Evolutionary conservation across 2,888 invertebrate genomes (phyloP).

Genomic region (Cataglyphis cursor): DNA sequence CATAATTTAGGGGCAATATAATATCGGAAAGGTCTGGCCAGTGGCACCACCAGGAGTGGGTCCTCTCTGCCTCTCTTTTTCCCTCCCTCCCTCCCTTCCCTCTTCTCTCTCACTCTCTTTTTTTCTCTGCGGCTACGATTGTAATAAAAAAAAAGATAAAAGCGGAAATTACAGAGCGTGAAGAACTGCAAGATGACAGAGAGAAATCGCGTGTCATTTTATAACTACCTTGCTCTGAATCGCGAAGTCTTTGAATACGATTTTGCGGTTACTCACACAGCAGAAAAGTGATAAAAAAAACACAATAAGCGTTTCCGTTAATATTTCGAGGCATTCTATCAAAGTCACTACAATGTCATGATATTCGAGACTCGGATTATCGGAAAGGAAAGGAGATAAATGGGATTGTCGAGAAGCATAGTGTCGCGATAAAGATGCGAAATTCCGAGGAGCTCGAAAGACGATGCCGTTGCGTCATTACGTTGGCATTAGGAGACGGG

Average conservation of each 20-base stretch:
- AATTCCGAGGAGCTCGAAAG: slow-evolving; percentile 19
- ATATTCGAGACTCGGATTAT: not conserved
- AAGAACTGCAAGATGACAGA: slow-evolving; percentile 16
- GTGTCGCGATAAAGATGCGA: slow-evolving; percentile 34
- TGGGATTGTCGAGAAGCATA: not conserved
- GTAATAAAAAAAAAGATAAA: slow-evolving; percentile 41
- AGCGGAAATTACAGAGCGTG: slow-evolving; percentile 15
- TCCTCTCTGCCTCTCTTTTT: not conserved
- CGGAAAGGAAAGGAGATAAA: slow-evolving; percentile 11
- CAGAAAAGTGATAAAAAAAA: not conserved
- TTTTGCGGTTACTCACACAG: not conserved
- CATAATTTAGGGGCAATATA: slow-evolving; percentile 78
- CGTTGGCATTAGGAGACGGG: slow-evolving; percentile 28
- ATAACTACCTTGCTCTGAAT: not conserved
- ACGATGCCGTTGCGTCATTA: slow-evolving; percentile 29
- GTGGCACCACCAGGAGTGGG: slow-evolving; percentile 63
- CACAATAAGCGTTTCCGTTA: not conserved
- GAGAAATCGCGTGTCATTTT: slow-evolving; percentile 27
- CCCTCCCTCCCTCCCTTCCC: not conserved
- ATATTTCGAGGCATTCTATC: not conserved
- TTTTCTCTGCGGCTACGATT: slow-evolving; percentile 41
- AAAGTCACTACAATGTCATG: not conserved
- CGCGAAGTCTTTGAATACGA: not conserved
- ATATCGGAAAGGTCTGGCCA: slow-evolving; percentile 62
- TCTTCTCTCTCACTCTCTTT: not conserved